These are phyloP conservation scores for Pachymerium ferrugineum DNA, from an alignment of 2,888 invertebrate genomes.

Conservation along the genomic window DNA sequence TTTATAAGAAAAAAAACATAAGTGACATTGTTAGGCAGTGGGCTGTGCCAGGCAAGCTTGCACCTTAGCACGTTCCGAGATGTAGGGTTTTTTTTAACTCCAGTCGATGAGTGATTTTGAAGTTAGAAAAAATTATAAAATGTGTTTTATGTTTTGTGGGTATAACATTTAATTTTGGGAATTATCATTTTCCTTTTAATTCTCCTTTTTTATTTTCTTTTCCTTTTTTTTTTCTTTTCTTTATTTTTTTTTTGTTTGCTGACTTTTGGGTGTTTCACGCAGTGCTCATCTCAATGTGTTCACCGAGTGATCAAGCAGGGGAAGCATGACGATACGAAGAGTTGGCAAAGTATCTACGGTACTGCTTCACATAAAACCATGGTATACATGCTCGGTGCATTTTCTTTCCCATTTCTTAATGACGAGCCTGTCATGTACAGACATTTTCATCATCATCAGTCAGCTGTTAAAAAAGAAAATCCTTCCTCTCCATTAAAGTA, in stretches of 20 bases:
- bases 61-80: slow-evolving; percentile 30
- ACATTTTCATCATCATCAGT: slow-evolving; percentile 16
- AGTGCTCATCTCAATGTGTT: slow-evolving; percentile 31
- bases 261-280: slow-evolving; percentile 32
- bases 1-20: neutral
- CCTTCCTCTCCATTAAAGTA: slow-evolving; percentile 23
- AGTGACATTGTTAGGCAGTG: neutral
- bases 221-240: slow-evolving; percentile 28
- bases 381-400: slow-evolving; percentile 28
- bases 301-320: slow-evolving; percentile 32
- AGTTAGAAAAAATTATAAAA: neutral
- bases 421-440: slow-evolving; percentile 24
- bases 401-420: slow-evolving; percentile 23
- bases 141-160: neutral
- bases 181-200: neutral
- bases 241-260: slow-evolving; percentile 24
- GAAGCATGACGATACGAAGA: slow-evolving; percentile 32
- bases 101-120: slow-evolving; percentile 7
- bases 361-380: slow-evolving; percentile 31
- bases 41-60: slow-evolving; percentile 33
- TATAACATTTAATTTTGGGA: neutral
- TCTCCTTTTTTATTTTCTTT: slow-evolving; percentile 4
- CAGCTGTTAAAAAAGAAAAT: slow-evolving; percentile 20
- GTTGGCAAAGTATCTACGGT: slow-evolving; percentile 31
- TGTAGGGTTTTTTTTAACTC: slow-evolving; percentile 8